A percentile compares a stretch with the other conserved stretches of the same genome.
Conservation (phyloP, 2,113 vertebrate genomes). For the Engraulis encrasicolus region DNA sequence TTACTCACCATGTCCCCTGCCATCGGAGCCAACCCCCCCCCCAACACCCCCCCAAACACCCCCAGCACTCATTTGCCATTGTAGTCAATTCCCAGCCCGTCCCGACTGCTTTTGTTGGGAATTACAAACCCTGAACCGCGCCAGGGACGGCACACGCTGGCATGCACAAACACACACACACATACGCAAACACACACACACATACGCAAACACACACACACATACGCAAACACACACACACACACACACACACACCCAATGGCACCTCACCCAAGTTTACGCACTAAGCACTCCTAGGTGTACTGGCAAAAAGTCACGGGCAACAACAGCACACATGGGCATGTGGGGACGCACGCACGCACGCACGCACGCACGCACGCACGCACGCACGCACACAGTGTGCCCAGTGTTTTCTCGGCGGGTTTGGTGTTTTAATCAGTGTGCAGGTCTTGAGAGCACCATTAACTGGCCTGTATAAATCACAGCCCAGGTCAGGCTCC, state of each 20-base stretch:
- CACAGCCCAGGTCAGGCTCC: not conserved
- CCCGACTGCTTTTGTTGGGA: constrained; percentile 43
- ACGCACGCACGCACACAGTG: constrained; percentile 7
- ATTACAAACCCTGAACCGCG: constrained; percentile 35
- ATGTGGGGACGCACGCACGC: not conserved
- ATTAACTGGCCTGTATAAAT: not conserved
- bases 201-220: constrained; percentile 28
- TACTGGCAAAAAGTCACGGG: no score
- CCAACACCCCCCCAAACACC: constrained; percentile 17
- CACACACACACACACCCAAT: constrained; percentile 16
- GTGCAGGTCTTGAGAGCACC: no score
- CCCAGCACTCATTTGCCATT: constrained; percentile 40
- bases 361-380: constrained; percentile 21
- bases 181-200: constrained; percentile 23
- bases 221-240: constrained; percentile 25
- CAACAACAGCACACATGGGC: not conserved
- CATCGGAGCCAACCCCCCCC: no score
- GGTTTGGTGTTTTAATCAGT: no score
- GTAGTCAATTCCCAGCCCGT: constrained; percentile 47
- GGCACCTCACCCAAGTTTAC: no score
- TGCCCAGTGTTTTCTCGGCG: not conserved
- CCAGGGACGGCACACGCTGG: constrained; percentile 16
- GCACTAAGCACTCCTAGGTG: no score
- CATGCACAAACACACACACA: constrained; percentile 17
- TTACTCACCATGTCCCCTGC: constrained; percentile 61